These are phyloP conservation scores for Scaptomyza tumidula DNA, from an alignment of 2,888 invertebrate species.

Conservation along the genomic window DNA sequence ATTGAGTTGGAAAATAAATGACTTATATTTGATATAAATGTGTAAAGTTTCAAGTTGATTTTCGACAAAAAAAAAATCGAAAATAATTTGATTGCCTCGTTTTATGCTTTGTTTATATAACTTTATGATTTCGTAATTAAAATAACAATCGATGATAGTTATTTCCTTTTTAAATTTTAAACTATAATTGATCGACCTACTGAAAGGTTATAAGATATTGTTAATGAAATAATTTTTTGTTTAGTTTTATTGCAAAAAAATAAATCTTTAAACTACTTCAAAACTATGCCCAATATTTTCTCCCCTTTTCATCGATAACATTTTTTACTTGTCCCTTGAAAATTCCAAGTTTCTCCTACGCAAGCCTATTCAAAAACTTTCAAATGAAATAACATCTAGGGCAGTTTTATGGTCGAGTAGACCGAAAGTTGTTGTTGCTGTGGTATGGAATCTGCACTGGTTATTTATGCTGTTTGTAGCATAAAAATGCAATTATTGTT, in stretches of 20 bases:
- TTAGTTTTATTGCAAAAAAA: too few species aligned
- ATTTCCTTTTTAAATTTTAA: too few species aligned
- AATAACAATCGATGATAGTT: too few species aligned
- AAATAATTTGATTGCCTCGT: background rate
- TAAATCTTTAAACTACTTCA: too few species aligned
- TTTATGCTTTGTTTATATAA: background rate
- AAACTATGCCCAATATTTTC: background rate
- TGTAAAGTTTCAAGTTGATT: background rate
- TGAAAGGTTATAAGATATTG: too few species aligned
- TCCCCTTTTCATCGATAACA: too few species aligned
- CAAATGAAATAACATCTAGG: background rate
- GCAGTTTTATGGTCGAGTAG: constrained; percentile 7
- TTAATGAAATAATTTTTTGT: too few species aligned
- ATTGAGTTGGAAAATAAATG: background rate
- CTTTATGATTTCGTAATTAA: background rate
- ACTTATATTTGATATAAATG: background rate
- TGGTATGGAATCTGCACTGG: constrained; percentile 12
- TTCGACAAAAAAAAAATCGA: background rate
- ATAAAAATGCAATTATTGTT: constrained; percentile 74
- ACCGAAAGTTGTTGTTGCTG: too few species aligned
- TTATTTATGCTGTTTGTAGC: constrained; percentile 65
- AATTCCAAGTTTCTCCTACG: too few species aligned
- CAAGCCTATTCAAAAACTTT: background rate
- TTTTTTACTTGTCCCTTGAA: too few species aligned
- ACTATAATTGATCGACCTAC: too few species aligned